These are phyloP conservation scores for Eulithis prunata DNA, from an alignment of 2,888 invertebrate genomes.

Conservation along the genomic window DNA sequence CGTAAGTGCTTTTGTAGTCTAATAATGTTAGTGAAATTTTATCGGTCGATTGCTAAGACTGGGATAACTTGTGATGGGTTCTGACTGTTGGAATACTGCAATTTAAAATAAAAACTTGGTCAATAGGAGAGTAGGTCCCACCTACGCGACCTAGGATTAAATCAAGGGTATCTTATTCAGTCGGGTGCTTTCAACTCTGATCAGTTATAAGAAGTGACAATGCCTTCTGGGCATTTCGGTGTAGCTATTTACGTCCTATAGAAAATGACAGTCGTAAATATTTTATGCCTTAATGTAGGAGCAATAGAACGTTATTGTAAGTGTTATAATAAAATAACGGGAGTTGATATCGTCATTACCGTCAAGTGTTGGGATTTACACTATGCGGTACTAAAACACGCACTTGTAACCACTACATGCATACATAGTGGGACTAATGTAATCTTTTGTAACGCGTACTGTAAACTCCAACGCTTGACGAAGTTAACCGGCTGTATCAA, in stretches of 20 bases:
- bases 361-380: constrained; percentile 35
- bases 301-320: constrained; percentile 67
- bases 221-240: constrained; percentile 57
- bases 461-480: constrained; percentile 2
- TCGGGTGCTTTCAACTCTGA: constrained; percentile 61
- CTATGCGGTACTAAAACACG: constrained; percentile 7
- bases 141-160: constrained; percentile 26
- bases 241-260: constrained; percentile 59
- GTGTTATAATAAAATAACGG: constrained; percentile 62
- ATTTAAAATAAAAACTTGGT: constrained; percentile 6
- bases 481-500: constrained; percentile 43
- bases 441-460: constrained; percentile 4
- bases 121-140: constrained; percentile 20
- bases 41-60: constrained; percentile 46
- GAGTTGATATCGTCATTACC: constrained; percentile 53
- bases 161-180: constrained; percentile 43
- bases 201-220: constrained; percentile 52
- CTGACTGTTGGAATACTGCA: constrained; percentile 27
- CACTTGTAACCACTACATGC: not conserved
- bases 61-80: constrained; percentile 26
- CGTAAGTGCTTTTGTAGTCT: constrained; percentile 46
- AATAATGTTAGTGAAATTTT: constrained; percentile 39
- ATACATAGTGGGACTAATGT: not conserved
- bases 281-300: constrained; percentile 68
- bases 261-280: constrained; percentile 53